Conservation (phyloP, 2,888 invertebrate genomes). For the Lasioglossum oenotherae region DNA sequence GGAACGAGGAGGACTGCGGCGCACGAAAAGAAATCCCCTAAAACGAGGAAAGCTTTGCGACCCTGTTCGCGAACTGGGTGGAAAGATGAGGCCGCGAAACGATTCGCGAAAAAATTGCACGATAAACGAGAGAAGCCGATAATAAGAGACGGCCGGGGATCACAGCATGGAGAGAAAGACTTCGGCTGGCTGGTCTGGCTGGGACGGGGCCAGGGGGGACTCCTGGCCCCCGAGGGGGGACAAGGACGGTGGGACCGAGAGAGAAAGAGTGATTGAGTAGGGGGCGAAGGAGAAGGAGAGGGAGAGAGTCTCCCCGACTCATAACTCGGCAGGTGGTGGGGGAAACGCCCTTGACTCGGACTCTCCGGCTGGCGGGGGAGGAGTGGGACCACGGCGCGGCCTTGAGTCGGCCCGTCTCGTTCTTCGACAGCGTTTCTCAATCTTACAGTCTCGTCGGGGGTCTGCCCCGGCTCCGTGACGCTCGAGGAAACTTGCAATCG, state of each 20-base stretch:
- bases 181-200: not conserved
- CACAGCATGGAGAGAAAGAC: slow-evolving; percentile 41
- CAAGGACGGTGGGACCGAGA: slow-evolving; percentile 19
- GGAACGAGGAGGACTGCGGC: not conserved
- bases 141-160: slow-evolving; percentile 43
- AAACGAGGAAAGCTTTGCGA: not conserved
- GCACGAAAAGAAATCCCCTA: not conserved
- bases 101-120: slow-evolving; percentile 31
- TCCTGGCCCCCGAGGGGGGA: not conserved
- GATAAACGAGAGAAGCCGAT: slow-evolving; percentile 52
- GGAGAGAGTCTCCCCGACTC: slow-evolving; percentile 61
- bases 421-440: slow-evolving; percentile 82
- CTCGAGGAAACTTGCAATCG: slow-evolving; percentile 57
- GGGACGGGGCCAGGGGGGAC: not conserved
- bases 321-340: slow-evolving; percentile 65
- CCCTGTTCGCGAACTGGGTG: not conserved
- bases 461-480: slow-evolving; percentile 50
- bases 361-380: slow-evolving; percentile 80
- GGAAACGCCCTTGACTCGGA: slow-evolving; percentile 82
- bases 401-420: slow-evolving; percentile 82
- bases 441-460: slow-evolving; percentile 70
- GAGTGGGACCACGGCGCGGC: slow-evolving; percentile 81
- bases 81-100: not conserved
- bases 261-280: not conserved
- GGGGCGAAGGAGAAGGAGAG: too few species aligned